Evolutionary conservation across 2,113 vertebrate species (phyloP).

Genomic region (Lepisosteus osseus): DNA sequence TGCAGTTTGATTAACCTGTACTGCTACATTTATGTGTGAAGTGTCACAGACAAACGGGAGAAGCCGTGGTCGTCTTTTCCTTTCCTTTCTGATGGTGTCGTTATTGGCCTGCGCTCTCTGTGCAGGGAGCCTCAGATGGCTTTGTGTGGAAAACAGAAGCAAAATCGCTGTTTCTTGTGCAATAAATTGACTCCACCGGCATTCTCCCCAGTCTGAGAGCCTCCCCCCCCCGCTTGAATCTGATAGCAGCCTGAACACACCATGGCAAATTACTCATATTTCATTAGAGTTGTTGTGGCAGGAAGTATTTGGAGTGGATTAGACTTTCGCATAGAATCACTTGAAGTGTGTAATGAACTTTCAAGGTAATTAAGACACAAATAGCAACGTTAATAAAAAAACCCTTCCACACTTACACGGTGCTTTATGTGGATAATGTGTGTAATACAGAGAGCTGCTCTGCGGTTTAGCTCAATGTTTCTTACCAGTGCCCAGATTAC

Average conservation of each 20-base stretch:
- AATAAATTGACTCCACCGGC: constrained; percentile 11
- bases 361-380: constrained; percentile 52
- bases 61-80: no score
- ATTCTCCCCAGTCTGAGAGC: constrained; percentile 2
- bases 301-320: constrained; percentile 39
- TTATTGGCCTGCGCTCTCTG: neutral
- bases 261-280: constrained; percentile 21
- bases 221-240: neutral
- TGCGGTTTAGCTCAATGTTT: constrained; percentile 9
- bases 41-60: no score
- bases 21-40: no score
- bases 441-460: constrained; percentile 22
- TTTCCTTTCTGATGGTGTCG: no score
- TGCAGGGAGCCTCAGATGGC: neutral
- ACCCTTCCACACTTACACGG: constrained; percentile 18
- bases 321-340: constrained; percentile 34
- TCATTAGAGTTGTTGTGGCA: constrained; percentile 34
- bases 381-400: constrained; percentile 49
- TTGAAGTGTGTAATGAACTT: constrained; percentile 49
- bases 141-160: neutral
- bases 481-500: constrained; percentile 33
- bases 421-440: constrained; percentile 26
- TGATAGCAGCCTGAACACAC: constrained; percentile 1
- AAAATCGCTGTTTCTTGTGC: constrained; percentile 16
- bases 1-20: no score